Percentiles rank a stretch among this genome's conserved stretches.
phyloP scores from a whole-genome alignment of 2,888 invertebrate genomes.

The Altica lythri region DNA sequence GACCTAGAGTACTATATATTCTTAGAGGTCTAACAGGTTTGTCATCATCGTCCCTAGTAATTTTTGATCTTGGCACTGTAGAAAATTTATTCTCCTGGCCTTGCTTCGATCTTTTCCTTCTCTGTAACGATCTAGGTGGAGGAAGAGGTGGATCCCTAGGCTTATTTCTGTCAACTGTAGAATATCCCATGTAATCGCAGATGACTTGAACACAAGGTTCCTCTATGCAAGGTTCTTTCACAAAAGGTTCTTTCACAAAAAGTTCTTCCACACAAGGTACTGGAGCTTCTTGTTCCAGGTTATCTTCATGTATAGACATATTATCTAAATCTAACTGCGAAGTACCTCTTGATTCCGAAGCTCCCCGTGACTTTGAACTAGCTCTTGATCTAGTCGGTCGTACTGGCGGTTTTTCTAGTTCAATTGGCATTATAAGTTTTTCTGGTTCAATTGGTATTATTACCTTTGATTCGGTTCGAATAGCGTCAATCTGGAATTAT shows the following conservation, averaged over 20 bases:
- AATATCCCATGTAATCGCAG: conserved; percentile 66
- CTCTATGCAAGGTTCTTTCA: conserved; percentile 49
- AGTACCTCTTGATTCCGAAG: conserved; percentile 4
- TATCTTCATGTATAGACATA: conserved; percentile 60
- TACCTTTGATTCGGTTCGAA: conserved; percentile 70
- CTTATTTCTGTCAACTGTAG: conserved; percentile 73
- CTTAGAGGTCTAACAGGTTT: conserved; percentile 64
- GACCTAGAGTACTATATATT: conserved; percentile 67
- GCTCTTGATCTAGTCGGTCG: conserved; percentile 64
- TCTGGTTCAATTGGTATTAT: conserved; percentile 59
- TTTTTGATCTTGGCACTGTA: conserved; percentile 64
- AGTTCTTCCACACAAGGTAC: conserved; percentile 44
- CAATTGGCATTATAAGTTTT: conserved; percentile 65
- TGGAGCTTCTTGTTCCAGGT: conserved; percentile 56
- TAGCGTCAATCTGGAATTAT: conserved; percentile 67
- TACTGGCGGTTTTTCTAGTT: conserved; percentile 57
- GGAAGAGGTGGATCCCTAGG: conserved; percentile 60
- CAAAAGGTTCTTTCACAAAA: too few species aligned
- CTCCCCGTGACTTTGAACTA: conserved; percentile 56
- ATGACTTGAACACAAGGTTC: conserved; percentile 54
- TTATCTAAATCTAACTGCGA: conserved; percentile 29
- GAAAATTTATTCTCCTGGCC: conserved; percentile 67
- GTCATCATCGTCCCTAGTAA: conserved; percentile 51
- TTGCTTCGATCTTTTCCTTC: conserved; percentile 41
- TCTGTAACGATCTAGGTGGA: conserved; percentile 66